phyloP scores from a whole-genome alignment of 2,888 invertebrate genomes.

The Rhopalosiphum nymphaeae region DNA sequence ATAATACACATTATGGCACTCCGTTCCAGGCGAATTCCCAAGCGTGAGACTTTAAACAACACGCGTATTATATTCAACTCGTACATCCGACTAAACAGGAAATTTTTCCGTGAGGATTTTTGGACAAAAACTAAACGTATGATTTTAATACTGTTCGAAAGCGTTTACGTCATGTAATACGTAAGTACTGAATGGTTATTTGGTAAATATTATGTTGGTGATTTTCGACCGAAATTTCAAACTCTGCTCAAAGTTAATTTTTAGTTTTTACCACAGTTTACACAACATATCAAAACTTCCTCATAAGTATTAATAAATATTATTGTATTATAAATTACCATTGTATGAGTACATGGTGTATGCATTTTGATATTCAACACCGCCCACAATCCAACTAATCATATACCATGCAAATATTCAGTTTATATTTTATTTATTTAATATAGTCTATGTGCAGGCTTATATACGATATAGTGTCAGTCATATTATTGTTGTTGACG shows the following conservation, averaged over 20 bases:
- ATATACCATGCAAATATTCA: neutral
- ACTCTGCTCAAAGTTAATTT: neutral
- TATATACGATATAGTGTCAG: neutral
- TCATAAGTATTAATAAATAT: neutral
- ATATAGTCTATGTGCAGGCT: neutral
- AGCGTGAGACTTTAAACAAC: conserved; percentile 2
- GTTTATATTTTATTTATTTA: neutral
- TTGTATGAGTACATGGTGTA: neutral
- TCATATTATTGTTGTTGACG: neutral
- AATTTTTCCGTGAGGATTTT: neutral
- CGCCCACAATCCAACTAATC: neutral
- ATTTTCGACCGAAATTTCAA: neutral
- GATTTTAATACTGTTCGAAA: neutral
- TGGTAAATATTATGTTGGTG: neutral
- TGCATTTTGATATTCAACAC: neutral
- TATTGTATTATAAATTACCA: neutral
- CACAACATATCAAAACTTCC: neutral
- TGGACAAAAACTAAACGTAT: neutral
- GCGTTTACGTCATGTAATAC: neutral
- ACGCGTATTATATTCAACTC: neutral
- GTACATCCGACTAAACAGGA: neutral
- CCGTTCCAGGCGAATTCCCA: neutral
- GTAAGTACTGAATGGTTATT: neutral
- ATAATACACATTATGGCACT: neutral
- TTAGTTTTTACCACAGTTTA: neutral